These are phyloP conservation scores for Aspiorhynchus laticeps DNA, from an alignment of 2,113 vertebrate species.

Conservation along the genomic window DNA sequence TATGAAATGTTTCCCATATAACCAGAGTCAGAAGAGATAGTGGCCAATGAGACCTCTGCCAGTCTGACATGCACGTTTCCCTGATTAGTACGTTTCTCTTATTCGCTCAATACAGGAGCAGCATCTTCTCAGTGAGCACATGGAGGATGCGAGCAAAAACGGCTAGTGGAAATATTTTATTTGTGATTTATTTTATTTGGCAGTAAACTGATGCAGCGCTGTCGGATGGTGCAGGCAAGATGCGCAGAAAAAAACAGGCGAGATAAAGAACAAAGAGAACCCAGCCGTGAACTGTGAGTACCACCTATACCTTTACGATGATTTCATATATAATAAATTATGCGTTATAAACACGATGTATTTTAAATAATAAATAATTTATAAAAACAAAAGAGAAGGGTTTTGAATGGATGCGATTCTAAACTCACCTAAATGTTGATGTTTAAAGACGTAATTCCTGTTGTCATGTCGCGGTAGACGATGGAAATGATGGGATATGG, in stretches of 20 bases:
- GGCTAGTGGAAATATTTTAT: background rate
- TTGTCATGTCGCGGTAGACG: conserved; percentile 47
- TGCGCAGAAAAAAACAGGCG: conserved; percentile 26
- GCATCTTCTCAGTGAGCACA: background rate
- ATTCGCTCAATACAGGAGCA: background rate
- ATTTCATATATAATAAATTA: background rate
- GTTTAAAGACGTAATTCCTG: conserved; percentile 32
- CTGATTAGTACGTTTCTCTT: conserved; percentile 2
- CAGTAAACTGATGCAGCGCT: conserved; percentile 25
- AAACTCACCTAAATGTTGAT: conserved; percentile 43
- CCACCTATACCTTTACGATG: background rate
- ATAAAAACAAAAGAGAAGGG: background rate
- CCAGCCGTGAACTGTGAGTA: conserved; percentile 40
- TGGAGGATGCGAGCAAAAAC: conserved; percentile 6
- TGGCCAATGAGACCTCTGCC: conserved; percentile 27
- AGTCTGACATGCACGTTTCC: background rate
- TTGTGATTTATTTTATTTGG: background rate
- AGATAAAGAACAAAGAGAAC: conserved; percentile 11
- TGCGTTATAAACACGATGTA: background rate
- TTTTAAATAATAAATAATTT: background rate
- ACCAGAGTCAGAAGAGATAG: background rate
- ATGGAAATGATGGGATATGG: background rate
- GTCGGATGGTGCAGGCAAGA: conserved; percentile 18
- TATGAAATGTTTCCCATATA: background rate
- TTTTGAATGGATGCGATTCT: background rate